Evolutionary conservation across 1,140 invertebrate species (phyloP), one percentile per base, ranked within the genome.

Genomic region (Euwallacea fornicatus): DNA sequence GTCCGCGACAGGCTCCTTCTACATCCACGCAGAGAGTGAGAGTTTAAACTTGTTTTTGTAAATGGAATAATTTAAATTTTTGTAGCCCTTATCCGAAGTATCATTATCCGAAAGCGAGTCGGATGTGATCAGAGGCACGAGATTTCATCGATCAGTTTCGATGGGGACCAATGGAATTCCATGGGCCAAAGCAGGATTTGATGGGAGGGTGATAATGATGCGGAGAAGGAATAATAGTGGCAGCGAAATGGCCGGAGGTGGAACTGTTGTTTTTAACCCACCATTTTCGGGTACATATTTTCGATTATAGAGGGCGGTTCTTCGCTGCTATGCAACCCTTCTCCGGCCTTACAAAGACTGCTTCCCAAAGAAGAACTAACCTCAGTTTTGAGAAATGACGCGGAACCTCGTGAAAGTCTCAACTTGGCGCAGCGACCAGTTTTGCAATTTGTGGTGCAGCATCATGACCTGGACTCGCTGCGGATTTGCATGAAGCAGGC

Each of bases 401-500:
- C 60, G 16, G 72, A 76, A 44, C 76, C 82, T 69, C 69, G 78
- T 6, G 82, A 85, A 75, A 73, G 79, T 46, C 68, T 81, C 0
- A 79, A 79, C 33, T 81, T 90, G 16, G 78, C 90, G 7, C 82
- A 84, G 71, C 80, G 90, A n/a, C 90, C 90, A 0, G 91, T 95
- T 0, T 89, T 97, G 85, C 83, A 88, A 0, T 97, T 97, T 76
- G 87, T 96, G 13, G 85, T 93, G 8, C 92, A 96, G 76, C 88
- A 92, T 66, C 93, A 96, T 77, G 92, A 97, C 79, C 83, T 97
- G 13, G 88, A 91, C 33, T 87, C 89, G 21, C 77, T 97, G 7
- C 90, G 91, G 74, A 82, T 90, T 9, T 89, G 91, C n/a, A 94
- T 96, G 90, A 89, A 90, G 71, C 89, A 93, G 71, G 90, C 93